These are phyloP conservation scores for Danio rerio DNA, from an alignment of 2,113 vertebrate species.

Conservation along the genomic window DNA sequence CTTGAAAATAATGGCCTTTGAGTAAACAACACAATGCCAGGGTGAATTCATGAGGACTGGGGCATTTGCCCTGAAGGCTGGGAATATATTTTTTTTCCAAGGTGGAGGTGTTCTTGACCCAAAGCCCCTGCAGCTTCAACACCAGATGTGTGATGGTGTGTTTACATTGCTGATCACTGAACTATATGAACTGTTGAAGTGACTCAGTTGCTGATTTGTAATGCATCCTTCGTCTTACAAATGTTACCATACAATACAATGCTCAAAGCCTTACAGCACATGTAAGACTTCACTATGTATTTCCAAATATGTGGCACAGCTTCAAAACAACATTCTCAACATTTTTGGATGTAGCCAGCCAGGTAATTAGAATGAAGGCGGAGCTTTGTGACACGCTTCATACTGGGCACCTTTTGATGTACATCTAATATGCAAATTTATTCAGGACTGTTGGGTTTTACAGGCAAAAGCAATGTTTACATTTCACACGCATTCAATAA, in stretches of 20 bases:
- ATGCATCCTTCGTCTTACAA: not conserved
- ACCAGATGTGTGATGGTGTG: conserved; percentile 53
- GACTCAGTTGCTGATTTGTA: conserved; percentile 42
- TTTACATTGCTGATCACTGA: conserved; percentile 46
- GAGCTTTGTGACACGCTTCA: conserved; percentile 20
- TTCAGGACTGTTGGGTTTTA: conserved; percentile 18
- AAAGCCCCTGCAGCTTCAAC: conserved; percentile 32
- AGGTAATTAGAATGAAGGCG: conserved; percentile 19
- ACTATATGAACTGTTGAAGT: conserved; percentile 15
- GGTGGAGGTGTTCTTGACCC: conserved; percentile 55
- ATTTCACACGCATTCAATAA: not conserved
- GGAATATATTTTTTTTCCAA: conserved; percentile 30
- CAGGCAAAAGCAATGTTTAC: conserved; percentile 20
- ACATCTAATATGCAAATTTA: conserved; percentile 19
- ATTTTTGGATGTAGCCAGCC: not conserved
- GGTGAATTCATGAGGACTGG: conserved; percentile 5
- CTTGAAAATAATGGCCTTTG: not conserved
- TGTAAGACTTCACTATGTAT: not conserved
- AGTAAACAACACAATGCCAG: not conserved
- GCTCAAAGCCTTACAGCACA: not conserved
- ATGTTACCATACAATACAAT: too few relatives aligned
- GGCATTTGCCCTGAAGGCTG: conserved; percentile 10
- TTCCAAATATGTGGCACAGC: not conserved
- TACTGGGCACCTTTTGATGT: conserved; percentile 6
- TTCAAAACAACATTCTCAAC: conserved; percentile 5